These are phyloP conservation scores for Idris sp. DNA, from an alignment of 1,140 invertebrate species.

Conservation along the genomic window DNA sequence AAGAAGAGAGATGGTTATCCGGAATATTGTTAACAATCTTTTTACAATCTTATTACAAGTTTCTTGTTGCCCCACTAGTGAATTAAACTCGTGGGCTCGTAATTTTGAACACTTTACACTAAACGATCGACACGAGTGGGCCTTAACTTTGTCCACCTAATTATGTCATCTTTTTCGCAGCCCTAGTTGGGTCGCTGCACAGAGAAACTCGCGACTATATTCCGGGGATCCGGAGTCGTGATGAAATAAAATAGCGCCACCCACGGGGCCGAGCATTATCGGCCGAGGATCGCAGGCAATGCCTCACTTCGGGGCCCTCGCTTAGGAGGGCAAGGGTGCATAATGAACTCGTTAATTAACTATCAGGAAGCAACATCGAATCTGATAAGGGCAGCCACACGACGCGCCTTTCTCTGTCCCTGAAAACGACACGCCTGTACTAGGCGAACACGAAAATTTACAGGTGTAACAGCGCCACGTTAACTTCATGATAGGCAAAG, in stretches of 20 bases:
- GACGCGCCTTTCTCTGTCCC: constrained; percentile 71
- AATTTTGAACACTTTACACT: not conserved
- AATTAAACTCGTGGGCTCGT: too few species aligned
- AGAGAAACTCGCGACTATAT: constrained; percentile 20
- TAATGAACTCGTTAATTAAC: constrained; percentile 80
- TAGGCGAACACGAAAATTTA: constrained; percentile 60
- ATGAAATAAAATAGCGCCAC: constrained; percentile 79
- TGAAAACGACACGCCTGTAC: constrained; percentile 62
- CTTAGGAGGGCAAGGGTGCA: constrained; percentile 73
- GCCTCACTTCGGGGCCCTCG: constrained; percentile 72
- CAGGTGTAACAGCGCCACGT: constrained; percentile 67
- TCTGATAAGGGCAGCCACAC: constrained; percentile 77
- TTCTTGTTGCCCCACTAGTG: too few species aligned
- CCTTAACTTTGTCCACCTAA: constrained; percentile 13
- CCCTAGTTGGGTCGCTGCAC: constrained; percentile 3
- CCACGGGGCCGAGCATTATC: constrained; percentile 75
- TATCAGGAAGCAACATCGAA: constrained; percentile 77
- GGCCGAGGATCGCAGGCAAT: constrained; percentile 75
- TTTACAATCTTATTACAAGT: too few species aligned
- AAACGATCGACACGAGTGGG: constrained; percentile 11
- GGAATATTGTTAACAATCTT: constrained; percentile 22
- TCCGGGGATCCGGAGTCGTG: constrained; percentile 70
- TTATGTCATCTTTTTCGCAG: constrained; percentile 20
- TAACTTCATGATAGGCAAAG: too few species aligned
- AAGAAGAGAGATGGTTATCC: constrained; percentile 31